Percentiles rank a stretch among this genome's conserved stretches.
Evolutionary conservation across 2,113 vertebrate genomes (phyloP).

Genomic region (Entelurus aequoreus): DNA sequence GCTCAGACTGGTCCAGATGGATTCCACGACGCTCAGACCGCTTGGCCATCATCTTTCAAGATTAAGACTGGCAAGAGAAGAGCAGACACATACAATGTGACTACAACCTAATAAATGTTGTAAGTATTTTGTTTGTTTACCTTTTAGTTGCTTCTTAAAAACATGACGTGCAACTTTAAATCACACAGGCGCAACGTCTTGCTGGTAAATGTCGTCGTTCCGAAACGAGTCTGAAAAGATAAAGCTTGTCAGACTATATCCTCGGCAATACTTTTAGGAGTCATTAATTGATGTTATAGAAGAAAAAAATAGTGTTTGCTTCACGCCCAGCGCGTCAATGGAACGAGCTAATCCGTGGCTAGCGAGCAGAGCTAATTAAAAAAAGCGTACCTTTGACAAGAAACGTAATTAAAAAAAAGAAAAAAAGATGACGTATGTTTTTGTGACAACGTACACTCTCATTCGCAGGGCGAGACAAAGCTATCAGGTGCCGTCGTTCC

Average conservation of each 20-base stretch:
- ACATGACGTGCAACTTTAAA: not conserved
- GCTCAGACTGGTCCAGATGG: slow-evolving; percentile 90
- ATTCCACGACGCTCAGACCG: slow-evolving; percentile 84
- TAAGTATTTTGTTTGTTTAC: too few species aligned
- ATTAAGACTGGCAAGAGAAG: not conserved
- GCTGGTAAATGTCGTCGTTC: not conserved
- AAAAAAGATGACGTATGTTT: not conserved
- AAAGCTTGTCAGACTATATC: not conserved
- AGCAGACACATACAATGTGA: not conserved
- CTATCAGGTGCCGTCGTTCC: slow-evolving; percentile 12
- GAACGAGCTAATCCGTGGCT: slow-evolving; percentile 5
- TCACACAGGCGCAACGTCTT: not conserved
- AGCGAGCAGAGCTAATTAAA: slow-evolving; percentile 25
- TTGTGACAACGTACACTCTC: slow-evolving; percentile 27
- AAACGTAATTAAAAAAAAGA: not conserved
- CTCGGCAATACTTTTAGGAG: not conserved
- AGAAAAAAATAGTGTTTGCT: not conserved
- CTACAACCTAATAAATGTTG: not conserved
- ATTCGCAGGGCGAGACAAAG: slow-evolving; percentile 17
- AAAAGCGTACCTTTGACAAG: slow-evolving; percentile 12
- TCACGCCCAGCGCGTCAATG: not conserved
- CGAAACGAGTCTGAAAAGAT: not conserved
- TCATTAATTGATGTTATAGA: not conserved
- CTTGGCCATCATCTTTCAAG: slow-evolving; percentile 81
- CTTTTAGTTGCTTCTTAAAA: not conserved